A percentile compares a stretch with the other conserved stretches of the same genome.
phyloP scores from a whole-genome alignment of 2,797 vertebrate genomes.

The Typhlichthys eigenmanni region DNA sequence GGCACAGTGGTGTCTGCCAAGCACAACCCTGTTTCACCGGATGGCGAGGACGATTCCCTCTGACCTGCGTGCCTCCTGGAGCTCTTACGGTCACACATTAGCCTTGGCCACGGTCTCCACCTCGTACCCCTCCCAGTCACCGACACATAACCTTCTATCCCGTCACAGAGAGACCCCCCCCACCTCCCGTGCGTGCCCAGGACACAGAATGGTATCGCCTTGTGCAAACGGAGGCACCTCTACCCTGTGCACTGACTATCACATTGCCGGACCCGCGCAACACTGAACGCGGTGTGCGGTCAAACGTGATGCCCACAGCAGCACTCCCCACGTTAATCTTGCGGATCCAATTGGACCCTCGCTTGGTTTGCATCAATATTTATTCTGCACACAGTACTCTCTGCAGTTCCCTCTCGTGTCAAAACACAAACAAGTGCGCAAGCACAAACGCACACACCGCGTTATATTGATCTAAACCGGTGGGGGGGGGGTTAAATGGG shows the following conservation, averaged over 20 bases:
- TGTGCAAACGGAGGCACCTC: slow-evolving; percentile 16
- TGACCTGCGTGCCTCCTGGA: slow-evolving; percentile 76
- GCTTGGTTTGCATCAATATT: slow-evolving; percentile 82
- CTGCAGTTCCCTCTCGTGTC: slow-evolving; percentile 61
- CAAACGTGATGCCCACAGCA: slow-evolving; percentile 33
- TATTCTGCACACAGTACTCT: slow-evolving; percentile 75
- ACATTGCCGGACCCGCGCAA: slow-evolving; percentile 28
- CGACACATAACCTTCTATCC: slow-evolving; percentile 62
- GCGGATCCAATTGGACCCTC: slow-evolving; percentile 73
- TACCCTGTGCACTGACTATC: slow-evolving; percentile 24
- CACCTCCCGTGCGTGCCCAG: slow-evolving; percentile 33
- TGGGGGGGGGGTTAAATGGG: slow-evolving; percentile 36
- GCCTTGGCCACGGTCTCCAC: slow-evolving; percentile 54
- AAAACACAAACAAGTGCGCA: slow-evolving; percentile 11
- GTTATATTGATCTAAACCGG: slow-evolving; percentile 72
- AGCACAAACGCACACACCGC: slow-evolving; percentile 33
- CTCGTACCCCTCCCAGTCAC: slow-evolving; percentile 58
- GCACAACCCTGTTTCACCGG: slow-evolving; percentile 63
- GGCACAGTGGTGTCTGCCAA: slow-evolving; percentile 57
- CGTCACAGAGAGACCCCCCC: slow-evolving; percentile 38
- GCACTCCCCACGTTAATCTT: slow-evolving; percentile 48
- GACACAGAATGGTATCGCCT: slow-evolving; percentile 28
- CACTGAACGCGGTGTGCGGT: slow-evolving; percentile 31
- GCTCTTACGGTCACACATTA: slow-evolving; percentile 82
- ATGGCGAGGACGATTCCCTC: slow-evolving; percentile 73